Base-by-base conservation (phyloP, 2,888 invertebrate genomes). In the Cyaniris semiargus region DNA sequence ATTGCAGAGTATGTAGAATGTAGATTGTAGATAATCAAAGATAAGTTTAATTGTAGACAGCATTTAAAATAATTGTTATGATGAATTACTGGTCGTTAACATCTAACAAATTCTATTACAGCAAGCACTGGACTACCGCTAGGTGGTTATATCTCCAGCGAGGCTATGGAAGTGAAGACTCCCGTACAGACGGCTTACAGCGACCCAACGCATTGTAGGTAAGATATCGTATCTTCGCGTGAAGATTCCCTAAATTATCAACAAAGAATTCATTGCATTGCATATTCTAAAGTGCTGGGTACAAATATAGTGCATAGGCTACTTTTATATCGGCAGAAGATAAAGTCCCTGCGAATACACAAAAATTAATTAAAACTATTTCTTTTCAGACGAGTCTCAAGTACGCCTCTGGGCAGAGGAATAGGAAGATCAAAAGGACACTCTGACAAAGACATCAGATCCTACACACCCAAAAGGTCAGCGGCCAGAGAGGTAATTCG, bases 361-460 rank as follows among this genome's bases (percentile, higher is more conserved):
- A 53, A 0, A 53, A 18, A 18, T 18, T 44, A 44, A 10, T 10
- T 3, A 53, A 44, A 38, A 77, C 44, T 78, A 77, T 15, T 72
- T 60, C 66, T 76, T 76, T 80, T 85, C 86, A 93, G 93, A 76
- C 81, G 93, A 56, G 87, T 87, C 0, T 93, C 93, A 0, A 80
- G 88, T 0, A 85, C 89, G 0, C 88, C 92, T 0, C 81, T 94
- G 0, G 93, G 91, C 0, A 90, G 89, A 79, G 94, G 95, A 0
- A 91, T 95, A 76, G 90, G 92, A 0, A 86, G 95, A 0, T 92
- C 94, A 0, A 95, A 95, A 80, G 95, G 95, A 0, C 94, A 95
- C 82, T 95, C 95, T 0, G 95, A 95, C 79, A 95, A 95, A 79
- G 95, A 95, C 76, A 94, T 95, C 79, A 86, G 87, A 77, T 89